These are phyloP conservation scores for Sorex araneus DNA, from an alignment of 2,113 vertebrate genomes.

Conservation along the genomic window DNA sequence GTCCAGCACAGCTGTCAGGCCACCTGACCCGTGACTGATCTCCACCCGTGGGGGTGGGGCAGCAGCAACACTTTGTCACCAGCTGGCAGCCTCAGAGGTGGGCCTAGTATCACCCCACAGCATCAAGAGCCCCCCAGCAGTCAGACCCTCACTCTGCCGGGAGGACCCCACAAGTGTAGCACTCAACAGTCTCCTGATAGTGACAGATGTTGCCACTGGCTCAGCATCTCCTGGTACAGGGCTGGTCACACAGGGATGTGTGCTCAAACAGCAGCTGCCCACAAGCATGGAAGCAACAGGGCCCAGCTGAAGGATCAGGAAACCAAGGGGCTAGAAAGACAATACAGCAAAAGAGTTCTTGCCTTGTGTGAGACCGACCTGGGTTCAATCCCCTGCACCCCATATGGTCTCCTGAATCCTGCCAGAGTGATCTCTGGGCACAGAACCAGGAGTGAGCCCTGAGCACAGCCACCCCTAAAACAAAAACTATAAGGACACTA, in stretches of 20 bases:
- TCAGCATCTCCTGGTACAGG: background rate
- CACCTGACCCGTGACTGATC: background rate
- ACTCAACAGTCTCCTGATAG: background rate
- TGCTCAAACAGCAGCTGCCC: background rate
- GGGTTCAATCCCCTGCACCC: too few species aligned
- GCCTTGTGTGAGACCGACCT: too few species aligned
- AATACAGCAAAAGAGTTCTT: too few species aligned
- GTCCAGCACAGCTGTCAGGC: background rate
- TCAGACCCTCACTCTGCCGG: background rate
- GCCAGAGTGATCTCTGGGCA: too few species aligned
- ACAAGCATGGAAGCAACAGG: too few species aligned
- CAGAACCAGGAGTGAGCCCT: too few species aligned
- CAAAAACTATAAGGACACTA: background rate
- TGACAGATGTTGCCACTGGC: background rate
- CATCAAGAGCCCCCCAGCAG: background rate
- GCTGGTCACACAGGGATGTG: background rate
- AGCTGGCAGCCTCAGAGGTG: background rate
- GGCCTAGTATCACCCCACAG: too few species aligned
- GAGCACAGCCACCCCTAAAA: too few species aligned
- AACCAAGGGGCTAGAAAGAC: background rate
- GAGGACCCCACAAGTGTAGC: background rate
- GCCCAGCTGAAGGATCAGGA: slow-evolving; percentile 40
- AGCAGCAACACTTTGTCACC: background rate
- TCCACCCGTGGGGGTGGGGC: background rate
- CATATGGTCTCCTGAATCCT: too few species aligned